Base-by-base conservation (phyloP, 2,888 invertebrate species). In the Penaeus monodon region DNA sequence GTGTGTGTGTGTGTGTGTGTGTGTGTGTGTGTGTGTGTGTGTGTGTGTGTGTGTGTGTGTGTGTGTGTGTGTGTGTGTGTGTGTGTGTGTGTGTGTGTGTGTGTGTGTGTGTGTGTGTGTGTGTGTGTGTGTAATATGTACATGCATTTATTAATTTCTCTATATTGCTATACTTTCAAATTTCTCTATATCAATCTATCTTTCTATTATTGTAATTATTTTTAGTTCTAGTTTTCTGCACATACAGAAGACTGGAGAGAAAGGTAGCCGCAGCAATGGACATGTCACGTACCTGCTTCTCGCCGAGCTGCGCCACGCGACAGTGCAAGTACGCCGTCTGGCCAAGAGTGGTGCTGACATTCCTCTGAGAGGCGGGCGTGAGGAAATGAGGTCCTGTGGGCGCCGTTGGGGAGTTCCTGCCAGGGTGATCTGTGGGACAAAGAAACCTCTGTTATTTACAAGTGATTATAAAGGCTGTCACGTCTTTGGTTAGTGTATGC, bases 321-420 rank as follows among this genome's bases (percentile, higher is more conserved):
- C 89, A 89, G 80, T 89, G 88, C 24, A 89, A 86, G 84, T 89
- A 89, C n/a, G 89, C 84, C n/a, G 88, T 88, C 70, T 89, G 88
- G 27, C 85, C 84, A 8, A 84, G 33, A 2, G 89, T 68, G 20
- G 88, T 85, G 29, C 85, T 89, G 76, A 88, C 84, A 77, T 88
- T 88, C 57, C 89, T 70, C 65, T 85, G 49, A 33, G 38, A 44
- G 38, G 81, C 85, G 17, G 89, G 82, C 22, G 88, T 80, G 38
- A 88, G 86, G 79, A 89, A 89, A 74, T 82, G 88, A 29, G 89
- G 89, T 24, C 76, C 82, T 17, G 85, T 85, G 33, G 80, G 49
- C 29, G 73, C 57, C 66, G 74, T 76, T 7, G 85, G 85, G 80
- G 74, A 79, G n/a, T 64, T 73, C 20, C 73, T 64, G 14, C 44